Evolutionary conservation across 2,888 invertebrate species (phyloP).

Genomic region (Cylindroiulus punctatus): DNA sequence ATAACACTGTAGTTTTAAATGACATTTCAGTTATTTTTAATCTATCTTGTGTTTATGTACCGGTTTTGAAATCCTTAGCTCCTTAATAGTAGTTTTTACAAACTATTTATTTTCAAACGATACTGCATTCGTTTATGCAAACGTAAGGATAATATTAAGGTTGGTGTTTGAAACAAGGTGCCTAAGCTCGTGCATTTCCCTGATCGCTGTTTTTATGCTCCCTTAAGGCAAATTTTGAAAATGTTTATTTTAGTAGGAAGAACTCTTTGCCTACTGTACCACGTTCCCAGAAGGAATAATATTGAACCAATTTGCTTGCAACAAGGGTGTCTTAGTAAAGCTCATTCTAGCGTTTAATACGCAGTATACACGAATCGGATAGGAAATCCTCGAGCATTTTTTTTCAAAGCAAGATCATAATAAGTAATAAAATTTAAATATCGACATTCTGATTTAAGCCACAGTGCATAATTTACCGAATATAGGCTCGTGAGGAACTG

Average conservation of each 20-base stretch:
- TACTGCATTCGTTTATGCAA: background rate
- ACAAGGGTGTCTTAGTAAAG: background rate
- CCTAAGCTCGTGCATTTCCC: background rate
- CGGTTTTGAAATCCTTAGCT: too few relatives aligned
- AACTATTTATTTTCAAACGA: background rate
- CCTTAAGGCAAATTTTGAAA: background rate
- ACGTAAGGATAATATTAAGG: background rate
- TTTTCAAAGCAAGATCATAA: background rate
- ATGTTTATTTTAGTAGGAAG: constrained; percentile 25
- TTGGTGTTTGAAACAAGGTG: background rate
- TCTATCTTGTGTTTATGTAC: too few relatives aligned
- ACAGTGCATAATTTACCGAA: background rate
- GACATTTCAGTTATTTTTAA: too few relatives aligned
- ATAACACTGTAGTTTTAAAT: too few relatives aligned
- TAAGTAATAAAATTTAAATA: background rate
- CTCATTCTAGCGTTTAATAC: background rate
- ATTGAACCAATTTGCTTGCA: constrained; percentile 7
- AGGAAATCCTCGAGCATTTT: background rate
- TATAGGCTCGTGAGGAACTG: background rate
- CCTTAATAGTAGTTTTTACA: background rate
- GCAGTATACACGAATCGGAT: background rate
- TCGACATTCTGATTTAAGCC: background rate
- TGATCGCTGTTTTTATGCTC: background rate
- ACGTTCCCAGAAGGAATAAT: background rate
- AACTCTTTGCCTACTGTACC: background rate